phyloP scores from a whole-genome alignment of 1,140 invertebrate species.

The Wiebesia pumilae region DNA sequence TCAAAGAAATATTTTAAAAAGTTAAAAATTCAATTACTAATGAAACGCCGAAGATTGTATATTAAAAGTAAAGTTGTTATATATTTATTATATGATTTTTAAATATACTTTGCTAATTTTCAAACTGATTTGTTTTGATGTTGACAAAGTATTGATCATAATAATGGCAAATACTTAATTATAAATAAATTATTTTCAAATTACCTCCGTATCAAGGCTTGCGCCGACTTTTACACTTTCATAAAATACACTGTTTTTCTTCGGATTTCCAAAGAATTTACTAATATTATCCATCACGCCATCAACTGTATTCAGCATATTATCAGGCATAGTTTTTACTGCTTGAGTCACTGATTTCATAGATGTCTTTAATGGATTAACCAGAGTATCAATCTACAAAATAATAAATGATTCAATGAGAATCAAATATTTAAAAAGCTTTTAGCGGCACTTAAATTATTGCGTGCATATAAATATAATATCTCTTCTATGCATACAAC shows the following conservation, averaged over 20 bases:
- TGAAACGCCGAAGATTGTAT: too few species aligned
- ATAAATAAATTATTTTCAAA: conserved; percentile 16
- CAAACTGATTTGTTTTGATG: too few species aligned
- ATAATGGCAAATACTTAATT: background rate
- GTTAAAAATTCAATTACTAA: too few species aligned
- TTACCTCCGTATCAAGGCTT: conserved; percentile 79
- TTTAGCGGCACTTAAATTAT: too few species aligned
- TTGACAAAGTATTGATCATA: too few species aligned
- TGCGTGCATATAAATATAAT: too few species aligned
- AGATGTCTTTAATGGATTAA: conserved; percentile 88
- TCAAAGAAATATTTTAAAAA: too few species aligned
- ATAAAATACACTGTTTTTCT: conserved; percentile 71
- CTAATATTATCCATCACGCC: conserved; percentile 86
- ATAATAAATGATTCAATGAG: background rate
- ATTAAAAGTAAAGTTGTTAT: too few species aligned
- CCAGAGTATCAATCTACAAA: conserved; percentile 83
- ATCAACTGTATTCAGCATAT: conserved; percentile 87
- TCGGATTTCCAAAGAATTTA: conserved; percentile 75
- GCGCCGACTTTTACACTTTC: conserved; percentile 79
- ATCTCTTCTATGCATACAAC: too few species aligned
- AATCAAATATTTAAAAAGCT: too few species aligned
- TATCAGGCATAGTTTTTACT: conserved; percentile 88
- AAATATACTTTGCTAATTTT: too few species aligned
- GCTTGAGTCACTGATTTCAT: conserved; percentile 84
- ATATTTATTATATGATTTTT: too few species aligned